phyloP scores from a whole-genome alignment of 30 jellyfish, hydroid and myxozoan genomes.

The Hydractinia symbiolongicarpus region DNA sequence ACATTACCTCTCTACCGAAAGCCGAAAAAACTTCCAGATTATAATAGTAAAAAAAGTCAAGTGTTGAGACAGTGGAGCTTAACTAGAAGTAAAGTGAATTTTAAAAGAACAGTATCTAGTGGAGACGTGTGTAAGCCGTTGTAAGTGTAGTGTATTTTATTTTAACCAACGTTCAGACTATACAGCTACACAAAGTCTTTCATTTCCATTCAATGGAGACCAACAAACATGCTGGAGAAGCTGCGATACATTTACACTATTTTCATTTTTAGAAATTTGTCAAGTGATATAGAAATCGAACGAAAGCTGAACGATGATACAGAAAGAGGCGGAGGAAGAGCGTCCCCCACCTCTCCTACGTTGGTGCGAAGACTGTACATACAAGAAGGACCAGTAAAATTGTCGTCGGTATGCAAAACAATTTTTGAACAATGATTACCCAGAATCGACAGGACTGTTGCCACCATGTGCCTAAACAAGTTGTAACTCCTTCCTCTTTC shows the following conservation, averaged over 20 bases:
- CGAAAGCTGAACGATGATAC: slow-evolving; percentile 4
- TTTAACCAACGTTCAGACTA: too few relatives aligned
- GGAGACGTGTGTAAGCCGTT: not conserved
- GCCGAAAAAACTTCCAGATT: not conserved
- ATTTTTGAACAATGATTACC: too few relatives aligned
- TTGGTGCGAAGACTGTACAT: slow-evolving; percentile 53
- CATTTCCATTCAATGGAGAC: too few relatives aligned
- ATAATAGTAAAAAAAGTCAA: not conserved
- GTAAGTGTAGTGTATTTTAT: too few relatives aligned
- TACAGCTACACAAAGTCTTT: too few relatives aligned
- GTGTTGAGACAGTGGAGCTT: not conserved
- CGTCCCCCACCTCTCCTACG: slow-evolving; percentile 32
- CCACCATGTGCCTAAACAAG: too few relatives aligned
- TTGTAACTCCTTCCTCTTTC: too few relatives aligned
- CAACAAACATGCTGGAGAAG: too few relatives aligned
- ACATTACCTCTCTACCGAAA: not conserved
- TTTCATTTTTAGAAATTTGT: not conserved
- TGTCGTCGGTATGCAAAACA: slow-evolving; percentile 83
- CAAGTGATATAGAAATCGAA: slow-evolving; percentile 15
- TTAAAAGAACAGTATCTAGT: not conserved
- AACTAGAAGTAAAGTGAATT: not conserved
- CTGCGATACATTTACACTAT: not conserved
- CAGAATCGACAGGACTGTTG: too few relatives aligned
- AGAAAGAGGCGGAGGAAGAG: not conserved
- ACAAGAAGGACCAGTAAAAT: slow-evolving; percentile 83